Evolutionary conservation across 1,140 invertebrate species (phyloP).

Genomic region (Antheraea pernyi): DNA sequence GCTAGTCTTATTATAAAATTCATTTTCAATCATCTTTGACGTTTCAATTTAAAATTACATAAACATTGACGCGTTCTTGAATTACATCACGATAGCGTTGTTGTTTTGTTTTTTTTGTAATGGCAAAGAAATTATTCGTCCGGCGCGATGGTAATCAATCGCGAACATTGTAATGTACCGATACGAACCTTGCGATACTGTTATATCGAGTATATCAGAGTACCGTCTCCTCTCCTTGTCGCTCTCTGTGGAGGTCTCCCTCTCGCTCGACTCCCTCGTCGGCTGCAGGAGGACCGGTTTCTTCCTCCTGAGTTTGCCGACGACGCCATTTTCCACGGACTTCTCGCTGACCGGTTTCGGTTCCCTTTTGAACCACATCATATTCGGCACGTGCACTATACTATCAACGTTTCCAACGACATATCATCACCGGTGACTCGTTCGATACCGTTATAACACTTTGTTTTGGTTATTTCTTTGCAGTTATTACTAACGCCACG

Average conservation of each 20-base stretch:
- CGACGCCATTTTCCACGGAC: slow-evolving; percentile 51
- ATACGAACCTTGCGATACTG: slow-evolving; percentile 66
- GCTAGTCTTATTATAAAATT: no score
- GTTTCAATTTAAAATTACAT: no score
- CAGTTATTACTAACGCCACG: not conserved
- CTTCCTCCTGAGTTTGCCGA: slow-evolving; percentile 60
- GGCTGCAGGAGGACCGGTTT: slow-evolving; percentile 55
- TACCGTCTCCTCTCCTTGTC: slow-evolving; percentile 68
- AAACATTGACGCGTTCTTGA: no score
- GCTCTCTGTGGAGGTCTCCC: slow-evolving; percentile 68
- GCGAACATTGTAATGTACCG: not conserved
- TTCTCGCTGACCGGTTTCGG: slow-evolving; percentile 59
- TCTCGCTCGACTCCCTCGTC: slow-evolving; percentile 68
- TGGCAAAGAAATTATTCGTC: not conserved
- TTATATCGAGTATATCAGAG: slow-evolving; percentile 70
- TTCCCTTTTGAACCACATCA: slow-evolving; percentile 75
- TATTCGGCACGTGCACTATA: slow-evolving; percentile 20
- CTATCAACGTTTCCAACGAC: not conserved
- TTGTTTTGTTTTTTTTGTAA: no score
- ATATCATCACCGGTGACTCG: not conserved
- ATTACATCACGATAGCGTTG: no score
- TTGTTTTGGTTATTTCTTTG: not conserved
- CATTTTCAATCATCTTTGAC: no score
- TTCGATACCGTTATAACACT: not conserved
- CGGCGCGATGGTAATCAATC: not conserved